phyloP scores from a whole-genome alignment of 2,113 vertebrate genomes.

The Macrotus californicus region DNA sequence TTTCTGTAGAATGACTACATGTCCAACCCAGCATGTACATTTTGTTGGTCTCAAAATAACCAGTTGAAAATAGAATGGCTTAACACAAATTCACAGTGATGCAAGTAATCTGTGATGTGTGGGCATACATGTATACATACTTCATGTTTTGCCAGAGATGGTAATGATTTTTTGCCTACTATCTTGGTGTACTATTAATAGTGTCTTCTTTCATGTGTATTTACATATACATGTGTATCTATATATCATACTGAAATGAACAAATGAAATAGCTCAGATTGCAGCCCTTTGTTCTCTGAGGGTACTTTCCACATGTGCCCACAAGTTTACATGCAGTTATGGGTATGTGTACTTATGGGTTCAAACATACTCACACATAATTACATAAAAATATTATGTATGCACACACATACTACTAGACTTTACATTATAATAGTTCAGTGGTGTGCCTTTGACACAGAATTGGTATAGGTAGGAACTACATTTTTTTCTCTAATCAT shows the following conservation, averaged over 20 bases:
- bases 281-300: neutral
- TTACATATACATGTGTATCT: neutral
- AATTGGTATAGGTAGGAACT: neutral
- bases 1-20: neutral
- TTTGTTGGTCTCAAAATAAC: neutral
- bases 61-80: neutral
- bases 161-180: neutral
- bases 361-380: neutral
- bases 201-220: neutral
- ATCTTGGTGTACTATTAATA: neutral
- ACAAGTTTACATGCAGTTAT: neutral
- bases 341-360: neutral
- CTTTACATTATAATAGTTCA: neutral
- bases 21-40: neutral
- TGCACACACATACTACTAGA: neutral
- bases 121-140: fast-evolving
- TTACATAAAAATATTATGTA: no score
- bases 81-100: neutral
- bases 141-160: neutral
- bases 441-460: neutral
- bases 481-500: neutral
- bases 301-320: neutral
- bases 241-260: neutral
- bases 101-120: neutral
- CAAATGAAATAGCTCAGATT: neutral